Evolutionary conservation across 2,797 vertebrate genomes (phyloP), one percentile per base, ranked within the genome.

Genomic region (Huso huso): DNA sequence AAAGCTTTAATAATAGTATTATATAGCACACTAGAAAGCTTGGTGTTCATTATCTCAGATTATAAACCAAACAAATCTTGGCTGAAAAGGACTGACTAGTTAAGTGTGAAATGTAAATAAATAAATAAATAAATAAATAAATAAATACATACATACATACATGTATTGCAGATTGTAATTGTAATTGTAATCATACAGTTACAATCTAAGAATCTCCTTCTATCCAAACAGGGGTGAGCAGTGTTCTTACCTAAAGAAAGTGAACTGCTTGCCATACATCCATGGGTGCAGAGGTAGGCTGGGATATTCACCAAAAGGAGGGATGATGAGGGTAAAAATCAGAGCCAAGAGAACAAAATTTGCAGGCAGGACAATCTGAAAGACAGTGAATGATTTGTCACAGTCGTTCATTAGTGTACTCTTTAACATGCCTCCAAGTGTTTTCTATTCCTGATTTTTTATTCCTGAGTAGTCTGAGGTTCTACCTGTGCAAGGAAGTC

Each of bases 201-300:
- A n/a, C 11, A n/a, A 58, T 15, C 15, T 11, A 5, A 58, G 15
- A 58, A 7, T 58, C 51, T 65, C 49, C 18, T 1, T 48, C 4
- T 37, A 5, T 37, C 37, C 37, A 37, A 37, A 5, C 23, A 37
- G 37, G 5, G 37, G 37, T 37, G 37, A 37, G 37, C 37, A 37
- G 37, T 70, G 1, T 15, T 67, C 75, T 51, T 58, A 97, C 96
- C 95, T 97, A 84, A 96, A 96, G 83, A 99, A 98, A 66, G 90
- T 95, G 71, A 92, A 95, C 76, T 99, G 95, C 51, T 92, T 85
- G 10, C 94, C 94, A 4, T 97, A 98, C 81, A 98, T 95, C 95
- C 95, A 96, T 53, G 95, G 95, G 62, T 89, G 93, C 65, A 99
- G 91, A 6, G 86, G 92, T 84, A 98, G 79, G 71, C 92, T 90